These are phyloP conservation scores for Diadema setosum DNA, from an alignment of 35 echinoderm and acorn worm species.

Conservation along the genomic window DNA sequence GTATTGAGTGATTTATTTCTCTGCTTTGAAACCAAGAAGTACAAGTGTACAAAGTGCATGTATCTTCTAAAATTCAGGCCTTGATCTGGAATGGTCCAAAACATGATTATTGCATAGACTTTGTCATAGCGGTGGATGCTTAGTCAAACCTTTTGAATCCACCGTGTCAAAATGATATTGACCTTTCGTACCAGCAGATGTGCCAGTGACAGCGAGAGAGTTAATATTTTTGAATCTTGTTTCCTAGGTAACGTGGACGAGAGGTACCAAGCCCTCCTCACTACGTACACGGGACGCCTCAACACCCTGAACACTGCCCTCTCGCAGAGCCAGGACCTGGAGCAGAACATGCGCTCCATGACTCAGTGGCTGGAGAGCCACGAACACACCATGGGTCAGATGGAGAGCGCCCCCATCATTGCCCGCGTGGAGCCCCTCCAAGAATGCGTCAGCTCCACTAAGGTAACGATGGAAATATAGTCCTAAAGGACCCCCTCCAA, in stretches of 20 bases:
- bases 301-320: slow-evolving; percentile 51
- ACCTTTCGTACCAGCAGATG: no score
- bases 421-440: slow-evolving; percentile 65
- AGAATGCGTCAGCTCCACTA: slow-evolving; percentile 43
- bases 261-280: slow-evolving; percentile 80
- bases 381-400: slow-evolving; percentile 40
- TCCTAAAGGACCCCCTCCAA: no score
- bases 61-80: no score
- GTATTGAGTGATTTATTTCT: background rate
- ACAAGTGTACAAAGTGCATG: no score
- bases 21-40: background rate
- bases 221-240: no score
- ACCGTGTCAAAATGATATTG: no score
- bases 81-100: no score
- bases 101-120: no score
- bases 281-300: slow-evolving; percentile 41
- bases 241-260: slow-evolving; percentile 51
- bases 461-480: no score
- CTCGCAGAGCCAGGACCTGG: slow-evolving; percentile 51
- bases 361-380: slow-evolving; percentile 59
- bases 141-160: no score
- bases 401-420: slow-evolving; percentile 47
- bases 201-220: no score
- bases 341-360: slow-evolving; percentile 71
- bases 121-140: no score